These are phyloP conservation scores for Lethenteron camtschaticum DNA, from an alignment of 2,113 vertebrate species.

Conservation along the genomic window DNA sequence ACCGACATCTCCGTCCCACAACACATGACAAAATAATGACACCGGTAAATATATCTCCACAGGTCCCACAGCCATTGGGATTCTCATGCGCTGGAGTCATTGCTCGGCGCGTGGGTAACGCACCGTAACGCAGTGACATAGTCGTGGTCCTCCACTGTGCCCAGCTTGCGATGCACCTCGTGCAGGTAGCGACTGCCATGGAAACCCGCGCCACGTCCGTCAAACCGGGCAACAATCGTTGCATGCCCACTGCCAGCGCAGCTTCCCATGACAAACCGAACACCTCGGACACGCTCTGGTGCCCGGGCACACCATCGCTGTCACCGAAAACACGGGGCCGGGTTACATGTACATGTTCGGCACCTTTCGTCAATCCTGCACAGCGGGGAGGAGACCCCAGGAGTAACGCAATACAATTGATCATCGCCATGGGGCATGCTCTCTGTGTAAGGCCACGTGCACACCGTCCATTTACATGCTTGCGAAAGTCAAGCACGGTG, in stretches of 20 bases:
- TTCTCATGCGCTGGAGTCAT: too few species aligned
- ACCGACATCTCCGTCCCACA: not conserved
- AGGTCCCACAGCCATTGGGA: not conserved
- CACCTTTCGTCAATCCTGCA: too few species aligned
- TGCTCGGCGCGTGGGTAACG: not conserved
- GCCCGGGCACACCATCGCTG: not conserved
- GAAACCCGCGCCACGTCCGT: not conserved
- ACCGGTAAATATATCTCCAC: not conserved
- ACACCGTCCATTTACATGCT: too few species aligned
- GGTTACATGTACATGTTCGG: too few species aligned
- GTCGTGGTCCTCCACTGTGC: not conserved
- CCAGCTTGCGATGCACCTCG: not conserved
- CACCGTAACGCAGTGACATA: not conserved
- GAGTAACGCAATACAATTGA: too few species aligned
- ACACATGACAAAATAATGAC: constrained; percentile 1
- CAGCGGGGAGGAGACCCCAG: too few species aligned
- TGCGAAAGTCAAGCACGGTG: too few species aligned
- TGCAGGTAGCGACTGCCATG: not conserved
- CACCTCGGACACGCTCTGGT: not conserved
- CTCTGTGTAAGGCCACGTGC: too few species aligned
- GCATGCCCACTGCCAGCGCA: constrained; percentile 1
- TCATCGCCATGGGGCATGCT: too few species aligned
- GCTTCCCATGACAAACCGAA: not conserved
- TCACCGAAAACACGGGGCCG: not conserved
- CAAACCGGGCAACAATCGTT: not conserved